Conservation (phyloP, 2,797 vertebrate species). For the Danio tinwini region DNA sequence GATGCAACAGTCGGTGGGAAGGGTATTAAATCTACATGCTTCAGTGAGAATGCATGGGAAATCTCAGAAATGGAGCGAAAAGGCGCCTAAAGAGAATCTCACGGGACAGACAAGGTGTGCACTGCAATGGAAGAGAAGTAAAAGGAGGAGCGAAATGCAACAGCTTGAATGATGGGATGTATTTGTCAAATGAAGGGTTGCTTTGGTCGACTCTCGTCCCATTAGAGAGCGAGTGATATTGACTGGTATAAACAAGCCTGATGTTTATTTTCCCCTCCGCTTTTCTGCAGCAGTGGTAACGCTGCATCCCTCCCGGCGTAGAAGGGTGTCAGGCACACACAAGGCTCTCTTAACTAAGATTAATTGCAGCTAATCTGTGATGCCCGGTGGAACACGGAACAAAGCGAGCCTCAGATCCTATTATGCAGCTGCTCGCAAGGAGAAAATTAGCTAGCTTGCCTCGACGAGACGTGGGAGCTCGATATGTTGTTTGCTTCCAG, state of each 20-base stretch:
- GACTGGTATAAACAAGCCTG: conserved; percentile 35
- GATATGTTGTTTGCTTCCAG: conserved; percentile 50
- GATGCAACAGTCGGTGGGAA: conserved; percentile 29
- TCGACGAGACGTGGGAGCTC: conserved; percentile 25
- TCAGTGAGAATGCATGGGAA: conserved; percentile 4
- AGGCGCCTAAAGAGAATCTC: not conserved
- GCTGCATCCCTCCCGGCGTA: conserved; percentile 7
- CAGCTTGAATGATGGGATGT: conserved; percentile 27
- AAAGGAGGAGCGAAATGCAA: conserved; percentile 6
- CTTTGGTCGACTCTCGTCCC: conserved; percentile 36
- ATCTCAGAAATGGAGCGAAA: not conserved
- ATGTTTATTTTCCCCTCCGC: conserved; percentile 41
- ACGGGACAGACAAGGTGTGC: not conserved
- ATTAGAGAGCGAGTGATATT: conserved; percentile 49
- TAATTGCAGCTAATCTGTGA: conserved; percentile 80
- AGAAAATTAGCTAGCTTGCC: conserved; percentile 54
- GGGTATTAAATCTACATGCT: conserved; percentile 2
- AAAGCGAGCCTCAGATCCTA: conserved; percentile 46
- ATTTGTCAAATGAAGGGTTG: conserved; percentile 60
- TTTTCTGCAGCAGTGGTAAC: conserved; percentile 17
- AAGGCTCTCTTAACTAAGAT: conserved; percentile 80
- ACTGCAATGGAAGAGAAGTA: not conserved
- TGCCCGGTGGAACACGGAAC: conserved; percentile 75
- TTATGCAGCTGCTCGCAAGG: conserved; percentile 47
- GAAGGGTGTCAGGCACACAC: conserved; percentile 60